phyloP scores from a whole-genome alignment of 2,888 invertebrate species.

The Eilema depressum region DNA sequence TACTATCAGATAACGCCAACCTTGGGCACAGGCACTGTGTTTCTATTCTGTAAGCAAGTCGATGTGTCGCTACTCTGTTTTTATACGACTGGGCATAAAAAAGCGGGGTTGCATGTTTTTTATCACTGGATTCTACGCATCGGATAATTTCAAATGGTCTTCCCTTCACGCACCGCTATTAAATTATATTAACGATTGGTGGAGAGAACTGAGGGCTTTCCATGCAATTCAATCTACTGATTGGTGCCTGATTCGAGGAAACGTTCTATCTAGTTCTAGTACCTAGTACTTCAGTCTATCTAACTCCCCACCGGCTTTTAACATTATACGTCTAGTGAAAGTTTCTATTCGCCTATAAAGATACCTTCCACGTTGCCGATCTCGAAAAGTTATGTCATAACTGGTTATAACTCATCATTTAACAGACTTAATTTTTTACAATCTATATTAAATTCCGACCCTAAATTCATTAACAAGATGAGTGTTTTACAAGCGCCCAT shows the following conservation, averaged over 20 bases:
- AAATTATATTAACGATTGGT: not conserved
- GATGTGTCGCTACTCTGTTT: too few species aligned
- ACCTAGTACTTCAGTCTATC: too few species aligned
- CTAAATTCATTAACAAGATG: slow-evolving; percentile 25
- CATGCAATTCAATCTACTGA: not conserved
- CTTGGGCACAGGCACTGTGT: too few species aligned
- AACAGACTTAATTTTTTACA: slow-evolving; percentile 8
- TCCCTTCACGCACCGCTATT: too few species aligned
- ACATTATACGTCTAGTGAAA: not conserved
- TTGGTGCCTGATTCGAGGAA: not conserved
- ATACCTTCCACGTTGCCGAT: not conserved
- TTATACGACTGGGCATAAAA: too few species aligned
- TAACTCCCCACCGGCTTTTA: too few species aligned
- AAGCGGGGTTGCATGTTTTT: too few species aligned
- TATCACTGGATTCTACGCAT: too few species aligned
- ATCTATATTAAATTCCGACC: slow-evolving; percentile 9
- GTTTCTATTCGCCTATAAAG: too few species aligned
- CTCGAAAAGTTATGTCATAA: not conserved
- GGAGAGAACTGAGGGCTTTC: not conserved
- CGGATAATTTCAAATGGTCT: too few species aligned
- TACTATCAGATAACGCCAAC: too few species aligned
- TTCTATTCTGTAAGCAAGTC: too few species aligned
- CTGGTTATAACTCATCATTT: not conserved
- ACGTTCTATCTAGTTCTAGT: not conserved
- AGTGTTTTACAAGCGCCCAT: slow-evolving; percentile 33